Evolutionary conservation across 2,797 vertebrate species (phyloP).

Genomic region (Delichon dasypus): DNA sequence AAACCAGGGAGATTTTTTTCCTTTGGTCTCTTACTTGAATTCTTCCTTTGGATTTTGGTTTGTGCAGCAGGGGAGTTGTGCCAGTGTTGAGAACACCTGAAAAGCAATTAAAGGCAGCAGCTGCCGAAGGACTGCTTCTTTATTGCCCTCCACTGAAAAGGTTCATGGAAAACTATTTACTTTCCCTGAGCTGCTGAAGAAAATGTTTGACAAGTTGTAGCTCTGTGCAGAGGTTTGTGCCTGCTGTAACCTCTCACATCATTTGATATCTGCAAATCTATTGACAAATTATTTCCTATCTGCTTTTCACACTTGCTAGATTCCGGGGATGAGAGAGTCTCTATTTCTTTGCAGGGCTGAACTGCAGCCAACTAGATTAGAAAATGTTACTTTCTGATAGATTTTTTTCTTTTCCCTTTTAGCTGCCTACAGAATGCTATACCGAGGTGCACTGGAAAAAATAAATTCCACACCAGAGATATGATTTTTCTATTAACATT

Average conservation of each 20-base stretch:
- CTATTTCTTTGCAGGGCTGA: conserved; percentile 30
- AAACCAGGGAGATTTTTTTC: not conserved
- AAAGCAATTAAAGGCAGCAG: conserved; percentile 45
- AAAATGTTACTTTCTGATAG: conserved; percentile 37
- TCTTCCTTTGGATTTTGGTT: not conserved
- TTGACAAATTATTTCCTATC: conserved; percentile 52
- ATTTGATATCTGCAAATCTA: conserved; percentile 53
- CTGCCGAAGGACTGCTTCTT: conserved; percentile 40
- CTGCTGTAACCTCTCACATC: not conserved
- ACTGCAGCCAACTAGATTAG: conserved; percentile 14
- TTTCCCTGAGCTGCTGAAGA: conserved; percentile 35
- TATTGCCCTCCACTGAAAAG: conserved; percentile 45
- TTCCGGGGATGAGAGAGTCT: conserved; percentile 29
- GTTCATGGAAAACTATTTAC: conserved; percentile 53
- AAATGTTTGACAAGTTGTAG: conserved; percentile 29
- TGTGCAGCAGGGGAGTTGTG: not conserved
- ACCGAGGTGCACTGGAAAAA: not conserved
- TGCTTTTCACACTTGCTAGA: conserved; percentile 32
- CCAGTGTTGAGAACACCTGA: not conserved
- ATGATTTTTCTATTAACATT: conserved; percentile 59
- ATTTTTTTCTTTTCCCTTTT: not conserved
- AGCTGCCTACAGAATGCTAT: not conserved
- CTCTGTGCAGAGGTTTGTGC: not conserved
- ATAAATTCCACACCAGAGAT: conserved; percentile 15
- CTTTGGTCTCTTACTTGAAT: not conserved